Base-by-base conservation (phyloP, 1,140 invertebrate genomes). In the Idris sp. region DNA sequence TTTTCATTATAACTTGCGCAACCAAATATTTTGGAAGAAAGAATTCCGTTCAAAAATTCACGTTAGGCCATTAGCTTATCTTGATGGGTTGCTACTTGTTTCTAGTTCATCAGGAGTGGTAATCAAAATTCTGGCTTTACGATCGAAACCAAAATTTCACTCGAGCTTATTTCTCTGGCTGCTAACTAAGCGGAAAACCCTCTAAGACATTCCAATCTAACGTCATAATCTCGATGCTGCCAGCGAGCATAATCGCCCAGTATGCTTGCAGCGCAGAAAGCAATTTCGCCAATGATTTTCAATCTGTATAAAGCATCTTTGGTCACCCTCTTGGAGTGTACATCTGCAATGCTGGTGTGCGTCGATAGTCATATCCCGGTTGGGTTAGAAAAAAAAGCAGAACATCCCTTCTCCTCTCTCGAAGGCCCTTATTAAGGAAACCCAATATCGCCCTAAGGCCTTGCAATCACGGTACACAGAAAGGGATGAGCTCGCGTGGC, bases 381-480 rank as follows among this genome's bases (percentile, higher is more conserved):
- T 49, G 48, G 51, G 59, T 61, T 54, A 51, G 58, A 22, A 53
- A 56, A 64, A 53, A 53, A 68, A 64, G 28, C 11, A 19, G 18
- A 10, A 14, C 58, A 25, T 51, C n/a, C n/a, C n/a, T n/a, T n/a
- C n/a, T 22, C 18, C 35, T 30, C 53, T 62, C 38, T 25, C 19
- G 3, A 43, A 69, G 65, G 62, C 71, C 61, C 62, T 56, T 69
- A 67, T 67, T 49, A 7, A 15, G 58, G 79, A 77, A 79, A 78
- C 83, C 83, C 81, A 83, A 84, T 81, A 85, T 81, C 76, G 79
- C 84, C 84, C 81, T 76, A 67, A 79, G 81, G 84, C 82, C 77
- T 76, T 78, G 84, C 84, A 86, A 87, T 87, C 84, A 86, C 84
- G 79, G 62, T 81, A 83, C 80, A 80, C 69, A 77, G 84, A 83